These are phyloP conservation scores for Enteromius paludinosus DNA, from an alignment of 2,797 vertebrate species.

Conservation along the genomic window DNA sequence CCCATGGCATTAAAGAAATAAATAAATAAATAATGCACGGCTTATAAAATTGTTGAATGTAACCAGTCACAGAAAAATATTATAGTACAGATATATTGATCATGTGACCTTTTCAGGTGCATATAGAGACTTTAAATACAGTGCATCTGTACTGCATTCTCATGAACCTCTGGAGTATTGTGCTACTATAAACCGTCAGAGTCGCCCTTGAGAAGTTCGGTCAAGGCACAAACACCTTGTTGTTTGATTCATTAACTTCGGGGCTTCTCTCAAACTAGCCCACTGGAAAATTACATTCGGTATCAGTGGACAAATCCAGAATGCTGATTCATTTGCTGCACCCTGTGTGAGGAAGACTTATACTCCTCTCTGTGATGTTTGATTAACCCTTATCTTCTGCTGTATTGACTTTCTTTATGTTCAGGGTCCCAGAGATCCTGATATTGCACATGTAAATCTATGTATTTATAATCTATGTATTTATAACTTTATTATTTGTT, in stretches of 20 bases:
- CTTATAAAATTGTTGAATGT: too few species aligned
- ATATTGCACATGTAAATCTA: not conserved
- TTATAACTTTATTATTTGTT: too few species aligned
- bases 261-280: constrained; percentile 39
- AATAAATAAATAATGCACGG: too few species aligned
- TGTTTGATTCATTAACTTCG: constrained; percentile 51
- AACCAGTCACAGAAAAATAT: not conserved
- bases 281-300: constrained; percentile 51
- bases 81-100: not conserved
- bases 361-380: constrained; percentile 18
- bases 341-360: constrained; percentile 35
- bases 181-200: constrained; percentile 1
- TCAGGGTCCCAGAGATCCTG: not conserved
- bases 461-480: too few species aligned
- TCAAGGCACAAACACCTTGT: constrained; percentile 26
- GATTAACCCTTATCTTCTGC: constrained; percentile 16
- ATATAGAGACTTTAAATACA: not conserved
- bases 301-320: constrained; percentile 43
- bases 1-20: too few species aligned
- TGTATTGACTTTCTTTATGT: not conserved
- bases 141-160: not conserved
- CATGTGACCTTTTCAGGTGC: not conserved
- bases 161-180: not conserved
- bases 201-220: constrained; percentile 47
- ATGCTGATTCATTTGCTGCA: constrained; percentile 44